phyloP scores from a whole-genome alignment of 2,888 invertebrate genomes.

The Oligia latruncula region DNA sequence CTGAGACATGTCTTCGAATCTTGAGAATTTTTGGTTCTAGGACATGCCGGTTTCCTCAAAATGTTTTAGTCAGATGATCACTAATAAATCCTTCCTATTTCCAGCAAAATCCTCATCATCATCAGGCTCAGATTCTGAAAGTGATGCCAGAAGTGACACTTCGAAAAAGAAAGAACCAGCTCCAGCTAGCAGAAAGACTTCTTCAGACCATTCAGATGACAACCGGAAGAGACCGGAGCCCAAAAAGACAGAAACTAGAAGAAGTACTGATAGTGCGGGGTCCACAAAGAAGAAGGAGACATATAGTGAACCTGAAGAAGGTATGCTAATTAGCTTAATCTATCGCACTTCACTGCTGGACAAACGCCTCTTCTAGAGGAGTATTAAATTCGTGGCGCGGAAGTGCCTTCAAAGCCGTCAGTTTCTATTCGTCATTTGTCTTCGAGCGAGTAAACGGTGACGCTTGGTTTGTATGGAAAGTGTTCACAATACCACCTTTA shows the following conservation, averaged over 20 bases:
- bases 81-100: neutral
- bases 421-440: neutral
- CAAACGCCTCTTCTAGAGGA: neutral
- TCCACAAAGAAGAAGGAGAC: constrained; percentile 87
- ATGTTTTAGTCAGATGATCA: too few relatives aligned
- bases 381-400: neutral
- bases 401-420: neutral
- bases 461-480: neutral
- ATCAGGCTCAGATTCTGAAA: constrained; percentile 88
- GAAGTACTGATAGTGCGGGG: constrained; percentile 83
- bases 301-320: constrained; percentile 95
- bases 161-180: constrained; percentile 84
- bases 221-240: constrained; percentile 80
- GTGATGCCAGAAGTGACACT: constrained; percentile 80
- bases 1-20: too few relatives aligned
- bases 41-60: too few relatives aligned
- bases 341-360: neutral
- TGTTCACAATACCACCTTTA: neutral
- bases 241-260: constrained; percentile 81
- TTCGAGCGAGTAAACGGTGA: neutral
- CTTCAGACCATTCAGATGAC: constrained; percentile 83
- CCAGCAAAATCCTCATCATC: constrained; percentile 86
- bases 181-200: constrained; percentile 78
- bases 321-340: constrained; percentile 75
- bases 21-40: too few relatives aligned